These are phyloP conservation scores for Styela plicata DNA, from an alignment of 23 tunicate genomes.

Conservation along the genomic window DNA sequence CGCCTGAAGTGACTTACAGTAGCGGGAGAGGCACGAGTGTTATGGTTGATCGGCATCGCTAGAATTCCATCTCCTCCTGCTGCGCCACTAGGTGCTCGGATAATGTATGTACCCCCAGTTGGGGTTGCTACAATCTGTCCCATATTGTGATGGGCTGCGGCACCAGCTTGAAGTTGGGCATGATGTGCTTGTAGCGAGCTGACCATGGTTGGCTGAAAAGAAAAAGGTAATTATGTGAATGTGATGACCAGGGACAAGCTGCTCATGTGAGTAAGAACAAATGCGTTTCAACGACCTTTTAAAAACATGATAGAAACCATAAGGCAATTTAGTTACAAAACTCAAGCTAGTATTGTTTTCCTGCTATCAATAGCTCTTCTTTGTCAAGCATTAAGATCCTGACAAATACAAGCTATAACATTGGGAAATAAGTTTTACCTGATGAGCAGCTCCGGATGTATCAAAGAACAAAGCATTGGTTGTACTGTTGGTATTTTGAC, in stretches of 20 bases:
- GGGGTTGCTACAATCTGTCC: constrained; percentile 86
- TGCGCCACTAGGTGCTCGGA: constrained; percentile 44
- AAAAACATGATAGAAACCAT: too few species aligned
- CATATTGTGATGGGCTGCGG: constrained; percentile 32
- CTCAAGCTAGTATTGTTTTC: too few species aligned
- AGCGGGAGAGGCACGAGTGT: constrained; percentile 89
- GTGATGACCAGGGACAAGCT: too few species aligned
- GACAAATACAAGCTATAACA: too few species aligned
- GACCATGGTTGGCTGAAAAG: constrained; percentile 24
- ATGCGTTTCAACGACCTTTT: too few species aligned
- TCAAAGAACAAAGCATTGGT: constrained; percentile 63
- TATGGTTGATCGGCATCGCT: constrained; percentile 77
- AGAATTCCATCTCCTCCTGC: constrained; percentile 43
- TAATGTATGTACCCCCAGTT: constrained; percentile 84
- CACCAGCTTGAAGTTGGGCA: constrained; percentile 20
- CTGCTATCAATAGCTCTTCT: too few species aligned
- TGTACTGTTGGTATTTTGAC: constrained; percentile 44
- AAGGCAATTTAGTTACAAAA: too few species aligned
- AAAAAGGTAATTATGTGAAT: too few species aligned
- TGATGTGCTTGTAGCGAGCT: constrained; percentile 25
- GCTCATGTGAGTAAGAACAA: too few species aligned
- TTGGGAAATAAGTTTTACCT: too few species aligned
- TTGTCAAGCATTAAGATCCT: too few species aligned
- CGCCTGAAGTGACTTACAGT: constrained; percentile 99
- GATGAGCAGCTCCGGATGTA: constrained; percentile 56